phyloP scores from a whole-genome alignment of 1,140 invertebrate species.

The Mesaphorura yosii region DNA sequence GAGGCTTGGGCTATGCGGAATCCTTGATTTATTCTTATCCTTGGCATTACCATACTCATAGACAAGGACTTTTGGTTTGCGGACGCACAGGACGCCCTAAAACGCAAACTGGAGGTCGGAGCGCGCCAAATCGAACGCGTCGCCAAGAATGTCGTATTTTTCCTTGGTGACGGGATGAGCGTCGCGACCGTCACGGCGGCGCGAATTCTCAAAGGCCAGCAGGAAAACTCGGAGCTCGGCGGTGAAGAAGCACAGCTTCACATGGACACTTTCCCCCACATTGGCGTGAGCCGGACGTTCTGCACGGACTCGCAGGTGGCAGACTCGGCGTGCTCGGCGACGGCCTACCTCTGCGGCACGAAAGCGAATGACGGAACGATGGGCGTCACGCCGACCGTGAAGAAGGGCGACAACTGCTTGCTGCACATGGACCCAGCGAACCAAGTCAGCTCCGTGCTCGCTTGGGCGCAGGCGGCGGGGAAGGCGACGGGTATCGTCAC shows the following conservation, averaged over 20 bases:
- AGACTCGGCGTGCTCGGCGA: constrained; percentile 43
- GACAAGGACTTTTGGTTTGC: constrained; percentile 12
- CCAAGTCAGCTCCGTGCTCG: constrained; percentile 26
- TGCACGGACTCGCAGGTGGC: constrained; percentile 37
- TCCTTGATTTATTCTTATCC: no score
- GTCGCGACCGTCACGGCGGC: constrained; percentile 40
- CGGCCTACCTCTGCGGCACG: constrained; percentile 41
- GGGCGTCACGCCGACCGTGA: constrained; percentile 28
- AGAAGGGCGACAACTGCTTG: constrained; percentile 14
- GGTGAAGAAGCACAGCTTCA: constrained; percentile 53
- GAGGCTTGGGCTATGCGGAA: no score
- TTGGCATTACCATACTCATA: not conserved
- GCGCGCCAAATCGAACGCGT: constrained; percentile 1
- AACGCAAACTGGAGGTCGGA: constrained; percentile 2
- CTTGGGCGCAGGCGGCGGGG: constrained; percentile 27
- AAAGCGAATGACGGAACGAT: constrained; percentile 34
- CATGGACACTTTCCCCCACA: constrained; percentile 65
- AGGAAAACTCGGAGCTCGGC: constrained; percentile 31
- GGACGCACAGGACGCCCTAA: constrained; percentile 13
- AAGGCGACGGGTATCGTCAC: constrained; percentile 40
- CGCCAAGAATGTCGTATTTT: constrained; percentile 60
- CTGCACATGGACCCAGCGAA: constrained; percentile 20
- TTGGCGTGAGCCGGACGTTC: constrained; percentile 41
- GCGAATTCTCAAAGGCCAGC: constrained; percentile 43
- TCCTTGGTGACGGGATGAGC: constrained; percentile 66